Evolutionary conservation across 2,888 invertebrate species (phyloP), one percentile per base, ranked within the genome.

Genomic region (Julus scanicus): DNA sequence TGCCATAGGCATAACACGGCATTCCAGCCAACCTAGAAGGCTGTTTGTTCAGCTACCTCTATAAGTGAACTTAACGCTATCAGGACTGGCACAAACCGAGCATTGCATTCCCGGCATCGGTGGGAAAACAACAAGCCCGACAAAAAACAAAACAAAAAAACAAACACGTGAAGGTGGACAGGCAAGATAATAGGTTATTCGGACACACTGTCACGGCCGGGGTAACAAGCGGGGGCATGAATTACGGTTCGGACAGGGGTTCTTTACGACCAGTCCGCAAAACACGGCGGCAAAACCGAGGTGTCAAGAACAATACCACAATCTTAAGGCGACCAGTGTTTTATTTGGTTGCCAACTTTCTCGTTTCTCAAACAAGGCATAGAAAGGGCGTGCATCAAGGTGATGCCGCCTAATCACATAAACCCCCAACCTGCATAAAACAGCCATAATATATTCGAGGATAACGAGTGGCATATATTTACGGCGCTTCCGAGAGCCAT

Each of bases 261-360:
- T 71, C 71, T 71, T 71, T 71, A 71, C 71, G 71, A 71, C 71
- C 29, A 29, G 29, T 5, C 20, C 71, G 71, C 71, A 29, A 71
- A 71, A 71, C 29, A 71, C 71, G 71, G 71, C 71, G 71, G 71
- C 71, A 71, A 71, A 71, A 71, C 29, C 71, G n/a, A 71, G 71
- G 71, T 71, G 71, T 71, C 71, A 71, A 71, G 71, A 71, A 71
- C 71, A 71, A 71, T 71, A 71, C 71, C 71, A 71, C 71, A 71
- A 20, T 71, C 71, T 71, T 71, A 71, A 17, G 20, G 71, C 71
- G 71, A 71, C 71, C 71, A 29, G 71, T 71, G 71, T 71, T 71
- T 71, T 71, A 71, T 71, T 71, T 71, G 71, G 71, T 71, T 71
- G 71, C 71, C 71, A 71, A 71, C 71, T 29, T 71, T 71, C 71